A percentile compares a stretch with the other conserved stretches of the same genome.
Evolutionary conservation across 2,113 vertebrate species (phyloP).

Genomic region (Octodon degus): DNA sequence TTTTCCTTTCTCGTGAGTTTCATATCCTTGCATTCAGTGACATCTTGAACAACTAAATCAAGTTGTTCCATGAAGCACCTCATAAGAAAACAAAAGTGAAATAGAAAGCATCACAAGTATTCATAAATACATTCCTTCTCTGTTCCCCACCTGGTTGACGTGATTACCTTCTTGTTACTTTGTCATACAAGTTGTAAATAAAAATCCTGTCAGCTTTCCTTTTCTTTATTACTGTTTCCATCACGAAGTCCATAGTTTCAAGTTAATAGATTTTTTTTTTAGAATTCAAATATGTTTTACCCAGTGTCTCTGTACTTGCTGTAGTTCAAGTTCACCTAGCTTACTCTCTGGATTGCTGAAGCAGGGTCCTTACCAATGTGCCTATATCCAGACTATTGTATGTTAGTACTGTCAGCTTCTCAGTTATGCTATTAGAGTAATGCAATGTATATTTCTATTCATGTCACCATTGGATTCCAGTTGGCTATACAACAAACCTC

Average conservation of each 20-base stretch:
- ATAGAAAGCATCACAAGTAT: background rate
- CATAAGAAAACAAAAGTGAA: background rate
- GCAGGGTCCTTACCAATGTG: background rate
- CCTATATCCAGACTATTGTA: background rate
- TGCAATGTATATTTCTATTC: slow-evolving; percentile 2
- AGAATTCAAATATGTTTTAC: background rate
- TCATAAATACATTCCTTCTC: background rate
- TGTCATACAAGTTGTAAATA: background rate
- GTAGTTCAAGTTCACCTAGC: background rate
- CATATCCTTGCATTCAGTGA: background rate
- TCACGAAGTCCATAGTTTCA: background rate
- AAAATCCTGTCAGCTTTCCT: background rate
- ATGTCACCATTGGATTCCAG: background rate
- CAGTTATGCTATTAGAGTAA: background rate
- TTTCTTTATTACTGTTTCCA: background rate
- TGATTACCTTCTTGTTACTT: background rate
- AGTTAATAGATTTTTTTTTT: background rate
- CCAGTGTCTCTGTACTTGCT: background rate
- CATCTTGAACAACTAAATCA: background rate
- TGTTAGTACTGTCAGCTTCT: background rate
- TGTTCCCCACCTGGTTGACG: background rate
- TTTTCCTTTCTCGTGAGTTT: background rate
- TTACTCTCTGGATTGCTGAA: background rate
- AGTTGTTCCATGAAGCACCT: background rate
- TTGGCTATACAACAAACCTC: background rate